Base-by-base conservation (phyloP, 2,113 vertebrate species). In the Pelobates fuscus region DNA sequence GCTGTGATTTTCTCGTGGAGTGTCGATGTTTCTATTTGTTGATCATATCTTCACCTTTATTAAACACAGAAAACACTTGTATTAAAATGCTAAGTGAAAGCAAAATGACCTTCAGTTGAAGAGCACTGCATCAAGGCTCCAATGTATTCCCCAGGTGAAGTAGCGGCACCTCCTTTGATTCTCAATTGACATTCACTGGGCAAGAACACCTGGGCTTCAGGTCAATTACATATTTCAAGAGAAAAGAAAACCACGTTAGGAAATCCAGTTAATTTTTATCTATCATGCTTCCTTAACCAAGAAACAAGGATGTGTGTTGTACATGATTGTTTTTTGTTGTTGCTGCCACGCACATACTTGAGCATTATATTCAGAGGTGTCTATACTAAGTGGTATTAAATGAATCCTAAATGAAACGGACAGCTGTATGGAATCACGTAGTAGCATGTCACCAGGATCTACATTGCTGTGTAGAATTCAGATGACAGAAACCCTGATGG, bases 71-170 rank as follows among this genome's bases (percentile, higher is more conserved):
- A 61, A 17, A 5, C 58, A 17, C 18, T 21, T 5, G 5, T 11
- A 63, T 21, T 18, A 37, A 10, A 14, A 63, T 37, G 23, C 52
- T 24, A 11, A 41, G 49, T 32, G 49, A 29, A 68, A 54, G 18
- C 18, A 24, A 27, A 54, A 67, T 54, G 46, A 67, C 66, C 66
- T 67, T 67, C 29, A 44, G 37, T 8, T 41, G 37, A 43, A 43
- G 21, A 29, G 32, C 20, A 11, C 32, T 12, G 32, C 32, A 43
- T 41, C 30, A 44, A 2, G 4, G 52, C 52, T 18, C 2, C 32
- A 15, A 17, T 21, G 20, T 23, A 21, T 65, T 41, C 2, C 37
- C 20, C 32, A 12, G 2, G 14, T 37, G 37, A 18, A n/a, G 15
- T 11, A 20, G 8, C 21, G n/a, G 18, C 43, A 27, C 43, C 43